Evolutionary conservation across 92 coral and sea anemone genomes (phyloP).

Genomic region (Heteractis magnifica): DNA sequence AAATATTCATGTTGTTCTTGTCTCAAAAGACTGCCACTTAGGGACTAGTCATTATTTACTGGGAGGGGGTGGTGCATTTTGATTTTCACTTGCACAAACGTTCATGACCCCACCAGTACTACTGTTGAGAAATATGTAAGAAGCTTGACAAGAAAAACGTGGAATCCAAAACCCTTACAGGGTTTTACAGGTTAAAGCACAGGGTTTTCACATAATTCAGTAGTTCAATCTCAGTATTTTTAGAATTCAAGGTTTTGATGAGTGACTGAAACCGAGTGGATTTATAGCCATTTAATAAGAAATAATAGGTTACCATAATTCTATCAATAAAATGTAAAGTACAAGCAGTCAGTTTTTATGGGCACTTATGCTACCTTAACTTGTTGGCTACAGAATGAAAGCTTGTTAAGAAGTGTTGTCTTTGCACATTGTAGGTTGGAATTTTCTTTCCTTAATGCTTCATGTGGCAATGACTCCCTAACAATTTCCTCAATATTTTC

Average conservation of each 20-base stretch:
- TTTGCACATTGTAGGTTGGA: conserved; percentile 23
- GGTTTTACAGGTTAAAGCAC: no score
- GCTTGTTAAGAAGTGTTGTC: conserved; percentile 27
- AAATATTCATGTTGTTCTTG: neutral
- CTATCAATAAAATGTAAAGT: neutral
- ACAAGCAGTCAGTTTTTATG: neutral
- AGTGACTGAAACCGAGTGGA: neutral
- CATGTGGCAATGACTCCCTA: conserved; percentile 40
- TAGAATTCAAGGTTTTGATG: no score
- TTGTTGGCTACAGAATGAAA: conserved; percentile 47
- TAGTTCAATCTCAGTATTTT: no score
- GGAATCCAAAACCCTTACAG: no score
- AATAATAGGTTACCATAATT: no score
- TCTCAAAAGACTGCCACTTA: neutral
- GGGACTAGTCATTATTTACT: no score
- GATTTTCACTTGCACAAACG: no score
- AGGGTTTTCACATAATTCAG: no score
- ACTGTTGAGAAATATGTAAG: no score
- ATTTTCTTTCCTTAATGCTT: conserved; percentile 14
- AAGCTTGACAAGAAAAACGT: no score
- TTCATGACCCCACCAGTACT: no score
- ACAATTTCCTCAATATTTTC: conserved; percentile 40
- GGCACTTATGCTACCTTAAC: conserved; percentile 34
- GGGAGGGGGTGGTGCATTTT: no score
- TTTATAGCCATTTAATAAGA: neutral